Conservation (phyloP, 2,113 vertebrate genomes). For the Myrmecophaga tridactyla region DNA sequence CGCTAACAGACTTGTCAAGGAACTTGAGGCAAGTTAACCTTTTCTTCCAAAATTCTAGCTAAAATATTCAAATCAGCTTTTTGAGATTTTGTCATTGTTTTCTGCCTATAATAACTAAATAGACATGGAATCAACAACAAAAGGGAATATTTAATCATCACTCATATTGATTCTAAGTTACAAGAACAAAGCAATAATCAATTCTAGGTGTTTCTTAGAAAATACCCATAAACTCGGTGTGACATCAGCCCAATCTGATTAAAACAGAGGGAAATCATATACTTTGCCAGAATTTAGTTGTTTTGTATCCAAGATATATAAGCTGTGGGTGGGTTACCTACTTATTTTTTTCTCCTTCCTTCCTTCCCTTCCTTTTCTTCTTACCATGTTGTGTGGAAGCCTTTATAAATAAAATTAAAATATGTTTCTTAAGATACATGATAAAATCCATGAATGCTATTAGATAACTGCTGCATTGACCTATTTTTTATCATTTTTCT, state of each 20-base stretch:
- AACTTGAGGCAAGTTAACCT: conserved; percentile 85
- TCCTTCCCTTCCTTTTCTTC: background rate
- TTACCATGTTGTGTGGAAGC: conserved; percentile 47
- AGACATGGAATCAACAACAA: background rate
- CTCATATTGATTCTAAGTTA: background rate
- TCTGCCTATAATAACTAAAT: background rate
- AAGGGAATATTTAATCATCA: background rate
- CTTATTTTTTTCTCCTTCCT: background rate
- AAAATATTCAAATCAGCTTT: background rate
- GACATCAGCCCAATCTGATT: conserved; percentile 65
- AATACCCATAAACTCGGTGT: conserved; percentile 60
- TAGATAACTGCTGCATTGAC: conserved; percentile 18
- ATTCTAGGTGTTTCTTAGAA: conserved; percentile 52
- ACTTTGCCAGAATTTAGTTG: background rate
- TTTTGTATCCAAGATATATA: conserved; percentile 54
- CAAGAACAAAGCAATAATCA: conserved; percentile 12
- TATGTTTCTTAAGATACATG: conserved; percentile 41
- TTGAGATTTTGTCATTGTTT: background rate
- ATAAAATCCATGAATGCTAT: background rate
- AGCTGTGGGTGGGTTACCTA: background rate
- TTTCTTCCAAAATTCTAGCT: background rate
- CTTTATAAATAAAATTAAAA: conserved; percentile 70
- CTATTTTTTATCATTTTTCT: background rate
- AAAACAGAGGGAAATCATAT: conserved; percentile 66
- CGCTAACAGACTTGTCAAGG: conserved; percentile 85